A percentile compares a stretch with the other conserved stretches of the same genome.
Evolutionary conservation across 2,113 vertebrate species (phyloP).

Genomic region (Poeciliopsis retropinna): DNA sequence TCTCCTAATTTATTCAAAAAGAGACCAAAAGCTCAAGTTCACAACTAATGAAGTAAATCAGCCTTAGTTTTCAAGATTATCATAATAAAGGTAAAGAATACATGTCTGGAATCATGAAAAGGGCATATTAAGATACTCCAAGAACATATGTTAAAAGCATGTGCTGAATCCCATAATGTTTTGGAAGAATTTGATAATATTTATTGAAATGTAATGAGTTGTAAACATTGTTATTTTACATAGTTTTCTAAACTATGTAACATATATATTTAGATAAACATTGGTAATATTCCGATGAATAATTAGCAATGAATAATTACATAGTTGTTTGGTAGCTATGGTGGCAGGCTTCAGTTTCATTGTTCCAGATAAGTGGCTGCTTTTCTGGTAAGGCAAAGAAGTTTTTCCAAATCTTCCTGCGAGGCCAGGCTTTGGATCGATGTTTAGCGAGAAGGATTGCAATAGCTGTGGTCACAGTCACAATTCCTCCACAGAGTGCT

Average conservation of each 20-base stretch:
- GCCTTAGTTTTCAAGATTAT: too few relatives aligned
- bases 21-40: too few relatives aligned
- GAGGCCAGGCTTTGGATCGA: slow-evolving; percentile 14
- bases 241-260: slow-evolving; percentile 8
- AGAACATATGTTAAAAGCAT: too few relatives aligned
- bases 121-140: too few relatives aligned
- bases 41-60: too few relatives aligned
- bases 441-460: slow-evolving; percentile 11
- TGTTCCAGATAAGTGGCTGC: slow-evolving; percentile 59
- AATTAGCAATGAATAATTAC: slow-evolving; percentile 12
- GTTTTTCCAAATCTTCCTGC: slow-evolving; percentile 21
- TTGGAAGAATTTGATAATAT: background rate
- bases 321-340: slow-evolving; percentile 66
- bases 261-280: slow-evolving; percentile 3
- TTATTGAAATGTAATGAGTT: slow-evolving; percentile 4
- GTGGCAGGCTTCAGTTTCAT: slow-evolving; percentile 11
- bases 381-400: slow-evolving; percentile 40
- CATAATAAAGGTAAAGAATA: too few relatives aligned
- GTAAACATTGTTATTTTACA: background rate
- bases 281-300: too few relatives aligned
- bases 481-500: slow-evolving; percentile 78
- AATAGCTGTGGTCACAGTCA: slow-evolving; percentile 58
- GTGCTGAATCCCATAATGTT: too few relatives aligned
- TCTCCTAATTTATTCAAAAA: too few relatives aligned
- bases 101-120: too few relatives aligned